Percentiles rank a stretch among this genome's conserved stretches.
Conservation (phyloP, 1,140 invertebrate species). For the Eupeodes corollae region DNA sequence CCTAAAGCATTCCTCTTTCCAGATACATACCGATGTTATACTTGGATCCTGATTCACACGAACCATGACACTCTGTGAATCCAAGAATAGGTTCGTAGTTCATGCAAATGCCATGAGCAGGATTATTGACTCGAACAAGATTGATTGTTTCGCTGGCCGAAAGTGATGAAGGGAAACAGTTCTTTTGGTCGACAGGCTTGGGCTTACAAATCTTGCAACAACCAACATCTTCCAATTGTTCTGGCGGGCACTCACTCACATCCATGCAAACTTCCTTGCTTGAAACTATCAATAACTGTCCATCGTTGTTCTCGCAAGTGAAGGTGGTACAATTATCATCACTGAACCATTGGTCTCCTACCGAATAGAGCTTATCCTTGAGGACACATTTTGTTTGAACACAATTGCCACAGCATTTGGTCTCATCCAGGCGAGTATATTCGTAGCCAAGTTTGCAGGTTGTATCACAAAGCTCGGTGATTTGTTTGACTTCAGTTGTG, state of each 20-base stretch:
- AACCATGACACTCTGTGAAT: slow-evolving; percentile 53
- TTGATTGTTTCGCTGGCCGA: slow-evolving; percentile 43
- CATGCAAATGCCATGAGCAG: slow-evolving; percentile 45
- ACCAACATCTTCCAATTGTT: slow-evolving; percentile 41
- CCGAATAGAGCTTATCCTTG: slow-evolving; percentile 42
- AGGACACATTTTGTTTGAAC: slow-evolving; percentile 51
- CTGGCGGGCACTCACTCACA: slow-evolving; percentile 44
- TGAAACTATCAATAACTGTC: slow-evolving; percentile 40
- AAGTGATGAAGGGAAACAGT: slow-evolving; percentile 44
- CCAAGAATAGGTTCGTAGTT: slow-evolving; percentile 46
- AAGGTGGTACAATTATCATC: slow-evolving; percentile 52
- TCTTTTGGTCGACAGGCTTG: slow-evolving; percentile 26
- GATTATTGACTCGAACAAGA: slow-evolving; percentile 38
- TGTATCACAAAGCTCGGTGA: slow-evolving; percentile 42
- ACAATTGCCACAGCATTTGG: slow-evolving; percentile 60
- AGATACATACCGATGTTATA: slow-evolving; percentile 46
- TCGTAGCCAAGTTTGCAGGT: slow-evolving; percentile 47
- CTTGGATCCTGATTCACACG: slow-evolving; percentile 51
- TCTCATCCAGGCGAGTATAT: slow-evolving; percentile 36
- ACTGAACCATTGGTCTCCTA: slow-evolving; percentile 48
- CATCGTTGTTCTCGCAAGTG: slow-evolving; percentile 19
- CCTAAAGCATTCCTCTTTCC: neutral
- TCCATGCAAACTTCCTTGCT: slow-evolving; percentile 47
- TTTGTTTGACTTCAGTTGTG: slow-evolving; percentile 40
- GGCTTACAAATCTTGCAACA: slow-evolving; percentile 56